Conservation (phyloP, 1,140 invertebrate species). For the Anadara kagoshimensis region DNA sequence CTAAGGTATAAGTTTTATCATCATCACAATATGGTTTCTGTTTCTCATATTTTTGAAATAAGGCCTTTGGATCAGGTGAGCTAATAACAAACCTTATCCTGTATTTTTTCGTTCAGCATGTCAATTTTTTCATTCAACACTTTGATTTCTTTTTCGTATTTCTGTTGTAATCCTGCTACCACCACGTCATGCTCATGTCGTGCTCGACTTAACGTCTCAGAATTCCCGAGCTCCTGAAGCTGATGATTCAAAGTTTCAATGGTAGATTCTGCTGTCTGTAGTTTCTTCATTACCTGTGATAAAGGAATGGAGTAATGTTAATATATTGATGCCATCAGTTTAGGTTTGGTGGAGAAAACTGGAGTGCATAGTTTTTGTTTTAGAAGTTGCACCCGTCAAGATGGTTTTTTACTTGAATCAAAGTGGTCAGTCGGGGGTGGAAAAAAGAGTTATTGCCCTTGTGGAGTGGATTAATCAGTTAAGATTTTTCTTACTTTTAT, state of each 20-base stretch:
- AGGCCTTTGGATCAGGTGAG: background rate
- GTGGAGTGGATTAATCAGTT: too few relatives aligned
- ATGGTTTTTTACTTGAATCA: too few relatives aligned
- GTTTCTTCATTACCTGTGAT: constrained; percentile 63
- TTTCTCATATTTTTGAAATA: background rate
- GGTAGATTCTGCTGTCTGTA: constrained; percentile 66
- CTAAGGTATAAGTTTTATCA: too few relatives aligned
- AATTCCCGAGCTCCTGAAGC: constrained; percentile 59
- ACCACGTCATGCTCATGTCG: constrained; percentile 65
- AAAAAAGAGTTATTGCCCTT: too few relatives aligned
- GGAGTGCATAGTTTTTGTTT: too few relatives aligned
- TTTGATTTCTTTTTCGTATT: constrained; percentile 62
- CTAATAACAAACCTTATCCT: constrained; percentile 50
- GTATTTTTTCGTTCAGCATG: constrained; percentile 42
- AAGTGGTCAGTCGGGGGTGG: too few relatives aligned
- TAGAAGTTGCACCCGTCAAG: too few relatives aligned
- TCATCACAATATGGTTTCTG: too few relatives aligned
- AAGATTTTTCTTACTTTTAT: too few relatives aligned
- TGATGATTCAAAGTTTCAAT: constrained; percentile 69
- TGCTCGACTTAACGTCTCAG: constrained; percentile 63
- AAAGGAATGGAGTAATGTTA: too few relatives aligned
- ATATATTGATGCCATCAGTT: too few relatives aligned
- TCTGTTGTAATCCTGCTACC: constrained; percentile 59
- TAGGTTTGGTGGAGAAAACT: too few relatives aligned
- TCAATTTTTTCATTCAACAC: constrained; percentile 63